A percentile compares a stretch with the other conserved stretches of the same genome.
phyloP scores from a whole-genome alignment of 2,113 vertebrate genomes.

The Trichechus manatus region DNA sequence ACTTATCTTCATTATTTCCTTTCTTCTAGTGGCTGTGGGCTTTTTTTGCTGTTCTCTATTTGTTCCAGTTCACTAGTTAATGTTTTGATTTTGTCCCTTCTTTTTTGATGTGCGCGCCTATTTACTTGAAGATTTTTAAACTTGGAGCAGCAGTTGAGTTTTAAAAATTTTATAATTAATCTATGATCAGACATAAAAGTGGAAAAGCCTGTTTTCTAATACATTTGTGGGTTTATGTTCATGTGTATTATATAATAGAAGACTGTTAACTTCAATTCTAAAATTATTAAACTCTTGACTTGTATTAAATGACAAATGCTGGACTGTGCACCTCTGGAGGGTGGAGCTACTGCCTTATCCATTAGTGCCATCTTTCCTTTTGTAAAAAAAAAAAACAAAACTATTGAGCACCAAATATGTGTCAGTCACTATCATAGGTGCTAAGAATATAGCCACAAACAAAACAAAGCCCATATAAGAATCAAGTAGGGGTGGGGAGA shows the following conservation, averaged over 20 bases:
- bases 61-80: no score
- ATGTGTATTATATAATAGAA: not conserved
- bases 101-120: no score
- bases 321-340: not conserved
- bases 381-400: no score
- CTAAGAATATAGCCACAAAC: not conserved
- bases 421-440: not conserved
- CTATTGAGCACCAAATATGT: not conserved
- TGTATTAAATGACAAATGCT: not conserved
- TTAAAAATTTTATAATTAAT: constrained; percentile 8
- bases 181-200: not conserved
- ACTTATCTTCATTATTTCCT: no score
- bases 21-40: no score
- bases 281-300: not conserved
- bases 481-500: not conserved
- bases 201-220: not conserved
- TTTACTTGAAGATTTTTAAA: not conserved
- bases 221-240: not conserved
- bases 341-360: not conserved
- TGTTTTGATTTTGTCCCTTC: no score
- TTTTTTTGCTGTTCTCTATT: no score
- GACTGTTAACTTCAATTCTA: not conserved
- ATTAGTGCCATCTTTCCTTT: not conserved
- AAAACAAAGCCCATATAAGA: not conserved
- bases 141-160: not conserved